phyloP scores from a whole-genome alignment of 2,888 invertebrate genomes.

The Archips crataeganus region DNA sequence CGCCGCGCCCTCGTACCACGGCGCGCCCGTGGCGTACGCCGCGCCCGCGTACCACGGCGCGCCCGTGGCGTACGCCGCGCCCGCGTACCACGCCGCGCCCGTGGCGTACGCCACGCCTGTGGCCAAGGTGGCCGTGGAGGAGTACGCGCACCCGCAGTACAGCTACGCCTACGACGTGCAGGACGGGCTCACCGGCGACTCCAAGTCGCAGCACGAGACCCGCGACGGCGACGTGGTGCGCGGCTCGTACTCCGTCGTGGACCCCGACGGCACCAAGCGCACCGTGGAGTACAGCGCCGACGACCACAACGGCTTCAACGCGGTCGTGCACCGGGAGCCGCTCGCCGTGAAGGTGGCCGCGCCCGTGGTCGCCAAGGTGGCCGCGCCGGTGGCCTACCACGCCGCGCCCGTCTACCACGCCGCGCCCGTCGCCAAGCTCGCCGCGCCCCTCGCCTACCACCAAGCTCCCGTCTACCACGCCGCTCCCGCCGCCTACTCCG shows the following conservation, averaged over 20 bases:
- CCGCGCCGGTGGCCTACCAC: conserved; percentile 49
- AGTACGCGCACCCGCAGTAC: conserved; percentile 65
- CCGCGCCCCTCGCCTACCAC: conserved; percentile 48
- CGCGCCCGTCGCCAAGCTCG: conserved; percentile 41
- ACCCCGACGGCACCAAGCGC: conserved; percentile 80
- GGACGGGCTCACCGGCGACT: conserved; percentile 80
- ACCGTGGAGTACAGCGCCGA: conserved; percentile 83
- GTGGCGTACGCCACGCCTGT: conserved; percentile 43
- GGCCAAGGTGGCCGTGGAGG: conserved; percentile 53
- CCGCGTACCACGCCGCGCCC: conserved; percentile 43
- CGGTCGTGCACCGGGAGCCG: conserved; percentile 78
- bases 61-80: conserved; percentile 66
- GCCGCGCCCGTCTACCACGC: conserved; percentile 45
- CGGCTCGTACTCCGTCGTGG: conserved; percentile 80
- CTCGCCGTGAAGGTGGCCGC: conserved; percentile 62
- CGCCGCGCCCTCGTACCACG: conserved; percentile 62
- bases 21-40: conserved; percentile 56
- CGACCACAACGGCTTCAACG: conserved; percentile 81
- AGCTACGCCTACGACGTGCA: conserved; percentile 81
- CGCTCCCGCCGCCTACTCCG: conserved; percentile 41
- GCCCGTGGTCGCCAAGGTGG: conserved; percentile 49
- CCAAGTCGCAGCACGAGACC: conserved; percentile 77
- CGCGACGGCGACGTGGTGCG: conserved; percentile 82
- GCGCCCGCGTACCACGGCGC: conserved; percentile 57
- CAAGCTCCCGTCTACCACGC: conserved; percentile 51